Evolutionary conservation across 2,797 vertebrate genomes (phyloP).

Genomic region (Lemur catta): DNA sequence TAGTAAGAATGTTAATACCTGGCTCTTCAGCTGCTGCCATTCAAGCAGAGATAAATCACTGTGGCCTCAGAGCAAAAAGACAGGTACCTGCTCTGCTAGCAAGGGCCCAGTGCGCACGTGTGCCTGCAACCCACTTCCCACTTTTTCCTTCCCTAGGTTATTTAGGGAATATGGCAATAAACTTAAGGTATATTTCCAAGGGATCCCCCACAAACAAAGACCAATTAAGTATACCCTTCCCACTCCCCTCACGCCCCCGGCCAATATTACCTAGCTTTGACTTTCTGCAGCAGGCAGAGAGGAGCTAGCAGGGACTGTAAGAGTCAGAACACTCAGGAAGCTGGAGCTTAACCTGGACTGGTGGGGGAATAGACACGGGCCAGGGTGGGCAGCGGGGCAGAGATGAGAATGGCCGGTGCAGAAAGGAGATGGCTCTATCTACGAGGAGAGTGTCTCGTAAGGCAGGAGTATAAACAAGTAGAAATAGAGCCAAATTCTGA

Average conservation of each 20-base stretch:
- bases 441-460: background rate
- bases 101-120: background rate
- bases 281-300: background rate
- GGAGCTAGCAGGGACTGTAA: background rate
- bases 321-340: background rate
- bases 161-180: background rate
- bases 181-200: background rate
- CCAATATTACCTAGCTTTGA: background rate
- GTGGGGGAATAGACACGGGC: too few species aligned
- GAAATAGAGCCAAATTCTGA: background rate
- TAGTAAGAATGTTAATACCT: background rate
- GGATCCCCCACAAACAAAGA: background rate
- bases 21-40: background rate
- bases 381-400: too few species aligned
- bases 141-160: background rate
- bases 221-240: background rate
- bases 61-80: background rate
- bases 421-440: background rate
- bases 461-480: background rate
- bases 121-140: background rate
- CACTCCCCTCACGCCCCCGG: background rate
- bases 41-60: background rate
- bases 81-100: background rate
- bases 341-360: background rate
- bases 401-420: background rate